These are phyloP conservation scores for Gisinianus flammeolus DNA, from an alignment of 2,888 invertebrate genomes.

Conservation along the genomic window DNA sequence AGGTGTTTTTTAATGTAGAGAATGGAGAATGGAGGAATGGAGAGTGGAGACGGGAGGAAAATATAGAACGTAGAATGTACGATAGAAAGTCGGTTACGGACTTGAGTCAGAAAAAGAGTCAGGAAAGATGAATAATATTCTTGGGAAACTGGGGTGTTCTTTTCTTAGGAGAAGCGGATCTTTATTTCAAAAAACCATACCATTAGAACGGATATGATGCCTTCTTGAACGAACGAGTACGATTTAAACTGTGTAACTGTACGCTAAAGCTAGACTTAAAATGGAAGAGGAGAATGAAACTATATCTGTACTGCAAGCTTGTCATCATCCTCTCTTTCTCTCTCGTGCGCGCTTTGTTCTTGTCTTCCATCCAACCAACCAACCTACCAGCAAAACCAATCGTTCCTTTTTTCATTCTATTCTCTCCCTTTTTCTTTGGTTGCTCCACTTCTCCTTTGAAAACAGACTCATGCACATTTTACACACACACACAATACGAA, in stretches of 20 bases:
- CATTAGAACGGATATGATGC: neutral
- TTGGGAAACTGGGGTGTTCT: neutral
- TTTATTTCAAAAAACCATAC: neutral
- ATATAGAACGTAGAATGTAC: too few species aligned
- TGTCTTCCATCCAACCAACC: too few species aligned
- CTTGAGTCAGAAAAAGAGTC: neutral
- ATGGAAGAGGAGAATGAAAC: neutral
- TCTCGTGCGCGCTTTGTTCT: too few species aligned
- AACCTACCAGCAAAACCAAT: too few species aligned
- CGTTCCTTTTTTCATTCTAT: neutral
- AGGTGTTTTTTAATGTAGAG: neutral
- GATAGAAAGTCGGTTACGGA: slow-evolving; percentile 19
- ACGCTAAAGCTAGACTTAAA: too few species aligned
- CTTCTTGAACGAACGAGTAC: too few species aligned
- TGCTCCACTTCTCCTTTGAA: neutral
- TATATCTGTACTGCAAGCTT: neutral
- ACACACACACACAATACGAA: neutral
- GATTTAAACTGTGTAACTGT: too few species aligned
- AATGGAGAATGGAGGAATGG: too few species aligned
- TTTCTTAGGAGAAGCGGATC: neutral
- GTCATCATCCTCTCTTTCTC: neutral
- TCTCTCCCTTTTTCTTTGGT: neutral
- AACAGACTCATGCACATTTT: neutral
- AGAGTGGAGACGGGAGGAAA: too few species aligned
- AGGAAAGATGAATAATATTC: slow-evolving; percentile 17